phyloP scores from a whole-genome alignment of 53 echinoderm and acorn worm genomes.

The Actinopyga echinites region DNA sequence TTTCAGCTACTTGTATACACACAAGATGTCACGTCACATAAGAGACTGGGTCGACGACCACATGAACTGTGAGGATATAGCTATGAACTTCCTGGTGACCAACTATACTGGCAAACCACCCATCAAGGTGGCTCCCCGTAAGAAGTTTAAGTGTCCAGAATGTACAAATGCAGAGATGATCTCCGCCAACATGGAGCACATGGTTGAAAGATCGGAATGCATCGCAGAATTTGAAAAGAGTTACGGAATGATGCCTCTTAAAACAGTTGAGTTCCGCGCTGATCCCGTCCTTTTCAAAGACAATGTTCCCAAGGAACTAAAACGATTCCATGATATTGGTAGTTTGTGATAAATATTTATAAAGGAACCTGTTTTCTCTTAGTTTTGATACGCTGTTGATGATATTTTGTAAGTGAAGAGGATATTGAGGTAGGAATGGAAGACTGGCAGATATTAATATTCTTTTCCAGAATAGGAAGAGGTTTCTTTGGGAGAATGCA shows the following conservation, averaged over 20 bases:
- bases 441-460: too few relatives aligned
- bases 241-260: constrained; percentile 93
- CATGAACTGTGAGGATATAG: constrained; percentile 99
- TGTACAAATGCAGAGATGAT: constrained; percentile 84
- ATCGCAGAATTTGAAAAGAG: constrained; percentile 78
- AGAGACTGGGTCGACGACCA: constrained; percentile 90
- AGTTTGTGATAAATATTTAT: constrained; percentile 41
- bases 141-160: constrained; percentile 98
- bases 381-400: too few relatives aligned
- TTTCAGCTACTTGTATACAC: constrained; percentile 92
- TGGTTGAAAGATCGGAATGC: constrained; percentile 96
- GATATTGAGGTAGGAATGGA: too few relatives aligned
- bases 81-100: constrained; percentile 92
- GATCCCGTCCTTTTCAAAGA: constrained; percentile 95
- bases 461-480: too few relatives aligned
- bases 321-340: constrained; percentile 86
- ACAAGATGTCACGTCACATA: constrained; percentile 90
- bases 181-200: constrained; percentile 93
- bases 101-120: constrained; percentile 95
- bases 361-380: too few relatives aligned
- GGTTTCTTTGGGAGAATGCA: too few relatives aligned
- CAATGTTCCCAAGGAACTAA: constrained; percentile 81
- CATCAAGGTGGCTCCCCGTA: constrained; percentile 90
- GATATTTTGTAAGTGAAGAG: too few relatives aligned
- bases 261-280: constrained; percentile 88